Evolutionary conservation across 2,113 vertebrate genomes (phyloP).

Genomic region (Coregonus clupeaformis): DNA sequence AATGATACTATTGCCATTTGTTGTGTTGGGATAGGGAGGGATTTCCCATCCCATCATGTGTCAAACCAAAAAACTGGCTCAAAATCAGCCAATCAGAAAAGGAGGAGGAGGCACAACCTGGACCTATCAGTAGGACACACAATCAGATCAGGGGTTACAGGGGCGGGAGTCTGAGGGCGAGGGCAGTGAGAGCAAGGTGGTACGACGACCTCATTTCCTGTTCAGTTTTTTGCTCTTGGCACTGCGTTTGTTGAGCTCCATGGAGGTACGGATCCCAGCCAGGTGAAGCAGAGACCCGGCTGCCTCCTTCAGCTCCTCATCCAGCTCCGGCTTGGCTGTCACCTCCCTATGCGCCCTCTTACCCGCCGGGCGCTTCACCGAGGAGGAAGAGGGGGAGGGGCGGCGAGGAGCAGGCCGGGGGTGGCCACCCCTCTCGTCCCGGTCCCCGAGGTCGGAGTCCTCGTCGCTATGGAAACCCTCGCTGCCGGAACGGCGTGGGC

Average conservation of each 20-base stretch:
- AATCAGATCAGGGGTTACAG: constrained; percentile 56
- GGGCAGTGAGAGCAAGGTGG: background rate
- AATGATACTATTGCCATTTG: constrained; percentile 85
- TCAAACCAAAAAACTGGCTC: constrained; percentile 68
- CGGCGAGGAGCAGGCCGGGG: constrained; percentile 60
- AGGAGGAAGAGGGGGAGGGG: constrained; percentile 54
- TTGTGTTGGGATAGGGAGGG: constrained; percentile 66
- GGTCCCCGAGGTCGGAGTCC: constrained; percentile 82
- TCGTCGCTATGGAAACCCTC: constrained; percentile 94
- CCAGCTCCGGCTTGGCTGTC: constrained; percentile 82
- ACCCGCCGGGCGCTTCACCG: constrained; percentile 68
- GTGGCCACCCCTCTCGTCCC: constrained; percentile 80
- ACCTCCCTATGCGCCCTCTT: constrained; percentile 77
- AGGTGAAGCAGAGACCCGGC: constrained; percentile 96
- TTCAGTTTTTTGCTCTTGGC: constrained; percentile 89
- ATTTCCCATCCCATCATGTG: constrained; percentile 41
- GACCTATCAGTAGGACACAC: too few species aligned
- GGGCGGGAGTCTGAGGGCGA: constrained; percentile 58
- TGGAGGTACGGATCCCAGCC: constrained; percentile 90
- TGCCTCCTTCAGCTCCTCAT: constrained; percentile 97
- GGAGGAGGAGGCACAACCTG: constrained; percentile 62
- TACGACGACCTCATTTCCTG: constrained; percentile 78
- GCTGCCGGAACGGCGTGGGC: constrained; percentile 82
- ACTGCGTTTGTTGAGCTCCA: constrained; percentile 85
- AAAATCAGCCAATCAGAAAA: constrained; percentile 72